These are phyloP conservation scores for Pterophyllum scalare DNA, from an alignment of 2,113 vertebrate genomes.

Conservation along the genomic window DNA sequence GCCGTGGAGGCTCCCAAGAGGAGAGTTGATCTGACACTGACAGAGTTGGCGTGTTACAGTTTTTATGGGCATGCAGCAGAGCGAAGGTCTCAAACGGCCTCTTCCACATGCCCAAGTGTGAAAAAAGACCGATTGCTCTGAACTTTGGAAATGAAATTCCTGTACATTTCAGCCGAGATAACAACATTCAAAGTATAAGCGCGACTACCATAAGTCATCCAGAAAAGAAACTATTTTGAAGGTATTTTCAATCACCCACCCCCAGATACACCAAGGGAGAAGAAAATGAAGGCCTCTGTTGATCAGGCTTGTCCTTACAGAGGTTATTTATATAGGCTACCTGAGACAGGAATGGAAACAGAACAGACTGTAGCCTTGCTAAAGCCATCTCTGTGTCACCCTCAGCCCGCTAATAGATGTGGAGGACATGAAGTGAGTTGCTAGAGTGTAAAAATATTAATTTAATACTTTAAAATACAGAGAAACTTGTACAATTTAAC, in stretches of 20 bases:
- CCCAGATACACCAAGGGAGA: conserved; percentile 25
- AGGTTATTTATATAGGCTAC: conserved; percentile 66
- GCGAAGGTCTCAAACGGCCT: conserved; percentile 29
- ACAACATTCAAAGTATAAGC: conserved; percentile 31
- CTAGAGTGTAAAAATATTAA: neutral
- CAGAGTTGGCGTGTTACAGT: conserved; percentile 1
- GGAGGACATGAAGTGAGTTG: neutral
- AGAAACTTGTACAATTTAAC: neutral
- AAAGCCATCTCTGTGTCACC: conserved; percentile 24
- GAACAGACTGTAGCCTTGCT: conserved; percentile 37
- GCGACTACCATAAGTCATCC: conserved; percentile 1
- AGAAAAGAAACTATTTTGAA: conserved; percentile 64
- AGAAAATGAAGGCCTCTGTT: conserved; percentile 44
- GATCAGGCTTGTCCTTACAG: conserved; percentile 68
- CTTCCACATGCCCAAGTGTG: neutral
- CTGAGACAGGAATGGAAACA: conserved; percentile 61
- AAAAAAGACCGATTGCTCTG: neutral
- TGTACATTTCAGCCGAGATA: neutral
- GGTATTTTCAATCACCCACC: conserved; percentile 65
- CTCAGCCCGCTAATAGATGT: conserved; percentile 15
- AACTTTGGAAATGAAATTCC: neutral
- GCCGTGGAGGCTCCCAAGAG: conserved; percentile 13
- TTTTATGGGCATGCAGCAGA: conserved; percentile 29
- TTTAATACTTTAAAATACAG: neutral
- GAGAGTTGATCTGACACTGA: conserved; percentile 18